Evolutionary conservation across 2,888 invertebrate genomes (phyloP).

Genomic region (Tipula lateralis): DNA sequence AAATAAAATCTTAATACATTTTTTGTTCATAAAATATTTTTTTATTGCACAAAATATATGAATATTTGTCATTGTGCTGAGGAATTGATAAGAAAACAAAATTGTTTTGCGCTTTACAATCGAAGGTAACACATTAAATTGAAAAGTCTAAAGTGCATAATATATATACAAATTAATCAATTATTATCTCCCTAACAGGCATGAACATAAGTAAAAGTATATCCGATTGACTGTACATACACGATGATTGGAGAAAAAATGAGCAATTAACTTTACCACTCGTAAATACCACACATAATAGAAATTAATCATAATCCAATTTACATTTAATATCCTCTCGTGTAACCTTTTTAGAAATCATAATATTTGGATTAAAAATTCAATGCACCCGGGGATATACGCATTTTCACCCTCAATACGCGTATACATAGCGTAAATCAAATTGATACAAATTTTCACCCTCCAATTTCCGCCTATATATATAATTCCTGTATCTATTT

Average conservation of each 20-base stretch:
- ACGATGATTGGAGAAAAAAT: neutral
- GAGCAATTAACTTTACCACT: slow-evolving; percentile 9
- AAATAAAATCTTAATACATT: neutral
- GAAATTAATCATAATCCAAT: slow-evolving; percentile 6
- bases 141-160: neutral
- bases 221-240: neutral
- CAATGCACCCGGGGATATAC: neutral
- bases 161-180: neutral
- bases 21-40: neutral
- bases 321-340: slow-evolving; percentile 5
- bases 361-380: slow-evolving; percentile 19
- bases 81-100: neutral
- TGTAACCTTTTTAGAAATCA: neutral
- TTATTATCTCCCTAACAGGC: neutral
- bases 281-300: neutral
- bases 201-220: neutral
- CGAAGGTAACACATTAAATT: neutral
- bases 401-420: neutral
- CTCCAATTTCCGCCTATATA: neutral
- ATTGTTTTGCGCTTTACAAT: neutral
- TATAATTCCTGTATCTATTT: neutral
- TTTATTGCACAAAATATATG: neutral
- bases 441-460: neutral
- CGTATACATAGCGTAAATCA: neutral
- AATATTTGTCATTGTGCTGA: neutral